Percentiles rank a stretch among this genome's conserved stretches.
These are phyloP conservation scores for Ecdyonurus torrentis DNA, from an alignment of 2,888 invertebrate genomes.

Conservation along the genomic window DNA sequence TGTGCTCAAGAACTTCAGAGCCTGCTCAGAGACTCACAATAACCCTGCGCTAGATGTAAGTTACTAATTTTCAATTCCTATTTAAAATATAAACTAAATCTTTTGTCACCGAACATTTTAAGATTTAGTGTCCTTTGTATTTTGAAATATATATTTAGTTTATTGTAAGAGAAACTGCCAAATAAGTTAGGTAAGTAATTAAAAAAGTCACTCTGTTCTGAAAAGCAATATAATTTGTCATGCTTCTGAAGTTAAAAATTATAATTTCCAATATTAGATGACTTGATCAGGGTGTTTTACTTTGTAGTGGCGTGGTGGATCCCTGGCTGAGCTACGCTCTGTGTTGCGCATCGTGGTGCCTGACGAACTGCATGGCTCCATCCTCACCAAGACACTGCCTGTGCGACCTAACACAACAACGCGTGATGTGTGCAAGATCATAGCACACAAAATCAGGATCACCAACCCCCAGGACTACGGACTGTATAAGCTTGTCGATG, in stretches of 20 bases:
- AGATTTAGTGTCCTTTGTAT: not conserved
- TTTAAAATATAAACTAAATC: not conserved
- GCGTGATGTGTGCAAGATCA: constrained; percentile 80
- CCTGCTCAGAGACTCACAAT: constrained; percentile 14
- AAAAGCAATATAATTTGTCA: no score
- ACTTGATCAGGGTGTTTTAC: no score
- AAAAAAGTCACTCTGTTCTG: no score
- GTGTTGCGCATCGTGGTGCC: constrained; percentile 85
- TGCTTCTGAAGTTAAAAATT: no score
- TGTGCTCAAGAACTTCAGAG: constrained; percentile 54
- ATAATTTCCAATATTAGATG: no score
- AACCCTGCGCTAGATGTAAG: constrained; percentile 26
- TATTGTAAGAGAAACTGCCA: no score
- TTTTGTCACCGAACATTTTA: not conserved
- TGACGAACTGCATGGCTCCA: constrained; percentile 82
- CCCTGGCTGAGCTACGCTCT: constrained; percentile 39
- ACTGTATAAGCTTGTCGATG: constrained; percentile 74
- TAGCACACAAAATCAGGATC: constrained; percentile 87
- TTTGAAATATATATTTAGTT: not conserved
- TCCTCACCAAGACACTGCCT: constrained; percentile 81
- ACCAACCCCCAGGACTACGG: constrained; percentile 95
- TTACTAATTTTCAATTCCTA: no score
- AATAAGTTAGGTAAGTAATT: no score
- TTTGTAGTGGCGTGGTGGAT: constrained; percentile 18
- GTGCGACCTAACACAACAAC: constrained; percentile 88